Base-by-base conservation (phyloP, 2,797 vertebrate species). In the Enteromius argenteus region DNA sequence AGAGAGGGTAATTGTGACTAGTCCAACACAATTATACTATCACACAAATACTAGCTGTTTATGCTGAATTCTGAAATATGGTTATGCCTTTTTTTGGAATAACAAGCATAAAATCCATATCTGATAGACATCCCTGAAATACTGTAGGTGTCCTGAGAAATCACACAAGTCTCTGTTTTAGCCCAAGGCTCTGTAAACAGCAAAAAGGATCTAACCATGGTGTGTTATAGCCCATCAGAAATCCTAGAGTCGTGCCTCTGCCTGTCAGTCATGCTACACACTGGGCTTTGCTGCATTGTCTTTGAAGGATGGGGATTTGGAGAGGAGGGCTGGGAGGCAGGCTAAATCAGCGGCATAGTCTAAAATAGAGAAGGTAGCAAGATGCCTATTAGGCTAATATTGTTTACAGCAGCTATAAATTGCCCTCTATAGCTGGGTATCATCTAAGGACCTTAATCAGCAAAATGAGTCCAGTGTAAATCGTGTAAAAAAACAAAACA, bases 131-230 rank as follows among this genome's bases (percentile, higher is more conserved):
- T 73, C 39, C 13, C 15, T 35, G 58, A 73, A 73, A 81, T 44
- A 42, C 37, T 27, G 32, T 5, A 71, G 10, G 44, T 19, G 51
- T 53, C 78, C 49, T 69, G 56, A 62, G 19, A 81, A 73, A 73
- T 72, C 67, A 44, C 37, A 81, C 37, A 17, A 72, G 17, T 35
- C n/a, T 60, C 19, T 23, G 56, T 46, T 44, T 46, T 44, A 46
- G 56, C 42, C 71, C 17, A 74, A 49, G 56, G 69, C 58, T 71
- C 79, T 82, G 69, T 51, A 74, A 75, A 74, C 44, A 35, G 32
- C 30, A 82, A 46, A 27, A 71, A 58, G 14, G 23, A 62, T 49
- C 56, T 81, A 56, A 64, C 19, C 39, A 5, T 4, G 5, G 39
- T 42, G 74, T 27, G 32, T 62, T 44, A 62, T 6, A 64, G 58